Percentiles rank a stretch among this genome's conserved stretches.
Evolutionary conservation across 2,888 invertebrate genomes (phyloP).

Genomic region (Cistogaster globosa): DNA sequence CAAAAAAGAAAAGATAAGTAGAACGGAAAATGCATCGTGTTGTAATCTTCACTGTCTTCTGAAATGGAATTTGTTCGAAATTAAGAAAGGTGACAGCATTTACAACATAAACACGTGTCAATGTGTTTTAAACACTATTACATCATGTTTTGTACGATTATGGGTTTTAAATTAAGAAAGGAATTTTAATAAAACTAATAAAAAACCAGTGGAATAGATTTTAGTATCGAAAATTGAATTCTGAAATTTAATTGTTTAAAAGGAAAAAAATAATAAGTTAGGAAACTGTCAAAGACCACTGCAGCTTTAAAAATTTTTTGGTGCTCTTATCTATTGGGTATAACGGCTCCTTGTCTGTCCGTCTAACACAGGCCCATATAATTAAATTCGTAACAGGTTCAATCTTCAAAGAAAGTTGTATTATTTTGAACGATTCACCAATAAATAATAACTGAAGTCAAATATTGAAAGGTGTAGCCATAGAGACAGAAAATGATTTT

Average conservation of each 20-base stretch:
- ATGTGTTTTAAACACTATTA: conserved; percentile 21
- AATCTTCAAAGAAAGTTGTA: no score
- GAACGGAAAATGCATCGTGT: conserved; percentile 53
- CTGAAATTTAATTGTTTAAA: not conserved
- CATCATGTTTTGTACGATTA: conserved; percentile 43
- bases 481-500: no score
- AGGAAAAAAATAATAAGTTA: no score
- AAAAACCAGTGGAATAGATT: not conserved
- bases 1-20: not conserved
- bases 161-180: conserved; percentile 35
- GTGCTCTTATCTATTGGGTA: no score
- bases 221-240: not conserved
- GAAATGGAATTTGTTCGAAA: conserved; percentile 48
- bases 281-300: no score
- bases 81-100: conserved; percentile 38
- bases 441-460: no score
- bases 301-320: no score
- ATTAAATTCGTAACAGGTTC: no score
- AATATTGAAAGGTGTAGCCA: no score
- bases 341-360: no score
- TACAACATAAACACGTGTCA: conserved; percentile 40
- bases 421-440: no score
- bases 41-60: not conserved
- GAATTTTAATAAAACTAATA: not conserved
- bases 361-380: no score